phyloP scores from a whole-genome alignment of 2,113 vertebrate species.

The Vanacampus margaritifer region DNA sequence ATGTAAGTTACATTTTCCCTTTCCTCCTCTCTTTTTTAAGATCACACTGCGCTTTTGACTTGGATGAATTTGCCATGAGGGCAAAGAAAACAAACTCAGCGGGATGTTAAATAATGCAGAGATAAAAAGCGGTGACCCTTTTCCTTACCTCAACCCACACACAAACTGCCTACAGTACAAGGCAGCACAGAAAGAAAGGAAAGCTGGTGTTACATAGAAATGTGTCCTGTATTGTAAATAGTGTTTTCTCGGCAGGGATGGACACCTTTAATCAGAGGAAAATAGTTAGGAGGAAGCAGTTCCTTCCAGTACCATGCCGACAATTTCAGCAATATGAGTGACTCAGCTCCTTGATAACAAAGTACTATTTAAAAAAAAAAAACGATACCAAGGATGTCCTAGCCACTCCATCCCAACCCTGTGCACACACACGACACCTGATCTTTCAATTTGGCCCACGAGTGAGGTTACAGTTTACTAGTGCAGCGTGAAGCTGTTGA shows the following conservation, averaged over 20 bases:
- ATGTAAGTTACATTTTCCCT: constrained; percentile 51
- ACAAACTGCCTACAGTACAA: constrained; percentile 41
- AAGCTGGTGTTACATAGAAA: constrained; percentile 52
- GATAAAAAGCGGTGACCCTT: constrained; percentile 59
- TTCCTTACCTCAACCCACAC: constrained; percentile 62
- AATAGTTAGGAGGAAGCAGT: constrained; percentile 48
- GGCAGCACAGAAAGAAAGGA: constrained; percentile 52
- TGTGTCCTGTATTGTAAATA: constrained; percentile 46
- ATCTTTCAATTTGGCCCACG: constrained; percentile 39
- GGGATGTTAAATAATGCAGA: constrained; percentile 67
- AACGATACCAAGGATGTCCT: constrained; percentile 5
- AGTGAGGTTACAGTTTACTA: constrained; percentile 28
- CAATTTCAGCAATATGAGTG: constrained; percentile 62
- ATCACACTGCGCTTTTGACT: constrained; percentile 56
- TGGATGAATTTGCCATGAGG: constrained; percentile 57
- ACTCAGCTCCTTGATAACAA: constrained; percentile 59
- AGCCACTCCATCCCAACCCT: constrained; percentile 20
- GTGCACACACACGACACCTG: constrained; percentile 22
- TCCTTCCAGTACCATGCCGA: constrained; percentile 46
- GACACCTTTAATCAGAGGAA: constrained; percentile 68
- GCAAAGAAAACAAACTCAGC: constrained; percentile 40
- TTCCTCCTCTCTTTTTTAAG: constrained; percentile 50
- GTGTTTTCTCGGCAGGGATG: constrained; percentile 51
- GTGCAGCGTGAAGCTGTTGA: constrained; percentile 24
- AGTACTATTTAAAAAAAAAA: too few species aligned